phyloP scores from a whole-genome alignment of 2,113 vertebrate species.

The Centropus unirufus region DNA sequence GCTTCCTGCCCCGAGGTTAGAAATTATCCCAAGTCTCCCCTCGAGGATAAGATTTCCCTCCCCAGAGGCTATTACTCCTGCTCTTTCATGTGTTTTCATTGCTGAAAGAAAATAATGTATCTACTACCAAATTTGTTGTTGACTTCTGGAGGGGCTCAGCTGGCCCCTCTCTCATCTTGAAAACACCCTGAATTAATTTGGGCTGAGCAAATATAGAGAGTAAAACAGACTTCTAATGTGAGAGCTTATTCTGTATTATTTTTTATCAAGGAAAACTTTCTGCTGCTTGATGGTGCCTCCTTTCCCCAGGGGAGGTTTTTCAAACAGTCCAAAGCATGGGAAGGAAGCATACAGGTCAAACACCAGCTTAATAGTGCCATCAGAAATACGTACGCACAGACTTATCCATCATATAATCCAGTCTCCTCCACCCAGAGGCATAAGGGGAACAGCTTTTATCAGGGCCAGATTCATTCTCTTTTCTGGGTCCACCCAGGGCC shows the following conservation, averaged over 20 bases:
- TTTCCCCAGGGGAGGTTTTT: neutral
- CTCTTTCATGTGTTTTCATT: slow-evolving; percentile 9
- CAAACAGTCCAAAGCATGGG: neutral
- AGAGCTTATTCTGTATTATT: slow-evolving; percentile 37
- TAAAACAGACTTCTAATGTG: neutral
- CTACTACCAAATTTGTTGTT: slow-evolving; percentile 36
- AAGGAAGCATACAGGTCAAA: slow-evolving; percentile 26
- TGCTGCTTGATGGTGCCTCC: neutral
- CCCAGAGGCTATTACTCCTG: neutral
- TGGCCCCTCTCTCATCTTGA: neutral
- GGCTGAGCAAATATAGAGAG: slow-evolving; percentile 26
- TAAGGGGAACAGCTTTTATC: neutral
- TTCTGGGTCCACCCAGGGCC: neutral
- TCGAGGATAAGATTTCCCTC: neutral
- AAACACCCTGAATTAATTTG: slow-evolving; percentile 46
- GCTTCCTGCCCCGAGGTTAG: neutral
- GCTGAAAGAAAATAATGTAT: slow-evolving; percentile 33
- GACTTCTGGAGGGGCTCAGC: slow-evolving; percentile 36
- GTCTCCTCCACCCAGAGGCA: neutral
- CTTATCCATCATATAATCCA: neutral
- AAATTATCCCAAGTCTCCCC: slow-evolving; percentile 9
- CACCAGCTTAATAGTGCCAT: neutral
- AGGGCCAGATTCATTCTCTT: neutral
- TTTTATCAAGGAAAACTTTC: slow-evolving; percentile 3
- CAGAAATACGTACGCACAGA: neutral